Percentiles rank a stretch among this genome's conserved stretches.
Conservation (phyloP, 2,797 vertebrate genomes). For the Artibeus lituratus region DNA sequence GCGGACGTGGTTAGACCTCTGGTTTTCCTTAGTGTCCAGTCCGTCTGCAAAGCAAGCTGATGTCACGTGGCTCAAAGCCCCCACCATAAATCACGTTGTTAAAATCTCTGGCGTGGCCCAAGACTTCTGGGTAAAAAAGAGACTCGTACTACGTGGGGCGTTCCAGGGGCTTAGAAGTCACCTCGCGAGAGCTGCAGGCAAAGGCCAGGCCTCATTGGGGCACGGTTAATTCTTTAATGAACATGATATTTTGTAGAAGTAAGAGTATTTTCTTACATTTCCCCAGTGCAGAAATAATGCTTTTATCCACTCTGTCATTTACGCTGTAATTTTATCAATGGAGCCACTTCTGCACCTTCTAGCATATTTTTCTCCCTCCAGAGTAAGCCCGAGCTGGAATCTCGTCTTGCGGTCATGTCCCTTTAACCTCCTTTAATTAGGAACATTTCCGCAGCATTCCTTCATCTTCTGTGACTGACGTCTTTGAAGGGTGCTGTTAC, state of each 20-base stretch:
- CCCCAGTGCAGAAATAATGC: not conserved
- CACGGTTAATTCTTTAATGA: not conserved
- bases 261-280: not conserved
- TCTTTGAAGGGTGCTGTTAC: not conserved
- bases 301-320: not conserved
- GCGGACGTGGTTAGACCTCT: not conserved
- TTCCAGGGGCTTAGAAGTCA: not conserved
- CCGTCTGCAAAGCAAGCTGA: not conserved
- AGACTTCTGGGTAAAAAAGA: not conserved
- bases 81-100: not conserved
- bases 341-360: not conserved
- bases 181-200: not conserved
- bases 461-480: not conserved
- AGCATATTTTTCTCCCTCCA: not conserved
- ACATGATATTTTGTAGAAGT: not conserved
- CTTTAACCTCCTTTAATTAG: not conserved
- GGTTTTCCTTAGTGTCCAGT: not conserved
- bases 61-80: not conserved
- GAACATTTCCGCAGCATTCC: not conserved
- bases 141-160: not conserved
- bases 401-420: not conserved
- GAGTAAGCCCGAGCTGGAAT: not conserved
- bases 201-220: not conserved
- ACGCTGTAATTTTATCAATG: not conserved
- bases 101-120: not conserved